Evolutionary conservation across 2,797 vertebrate species (phyloP), one percentile per base, ranked within the genome.

Genomic region (Tapirus indicus): DNA sequence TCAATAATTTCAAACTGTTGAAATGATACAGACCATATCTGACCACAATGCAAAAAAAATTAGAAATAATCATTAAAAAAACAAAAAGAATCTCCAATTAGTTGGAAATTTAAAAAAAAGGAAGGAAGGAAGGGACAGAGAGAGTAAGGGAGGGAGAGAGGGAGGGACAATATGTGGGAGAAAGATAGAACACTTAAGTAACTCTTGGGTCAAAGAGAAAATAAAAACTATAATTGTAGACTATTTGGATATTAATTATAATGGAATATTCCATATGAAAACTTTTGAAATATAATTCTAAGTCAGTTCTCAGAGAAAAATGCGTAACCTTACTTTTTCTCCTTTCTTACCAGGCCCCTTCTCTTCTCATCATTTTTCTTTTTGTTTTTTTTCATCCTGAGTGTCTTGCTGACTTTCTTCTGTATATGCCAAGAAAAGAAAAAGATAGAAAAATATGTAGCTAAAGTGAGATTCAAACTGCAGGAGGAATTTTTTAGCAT

Each of bases 11-110:
- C 52, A 91, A 82, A 80, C 35, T 52, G 23, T 68, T 85, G 49
- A 80, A 82, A 44, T 74, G 29, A 49, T 68, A 74, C 11, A 75
- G 38, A 49, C 35, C 38, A 82, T 35, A 29, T 88, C 18, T 74
- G 62, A 84, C 38, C n/a, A 62, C 44, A 75, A n/a, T 75, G 2
- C 6, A 80, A 78, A 66, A 85, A 88, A 82, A 79, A 77, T 32
- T 64, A 79, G 44, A 91, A 72, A 64, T 78, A 95, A 56, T 92
- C 52, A 41, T 75, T 68, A 60, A 88, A 83, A 79, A 92, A 27
- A 64, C 35, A 78, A 38, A 79, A 74, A 58, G 5, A 88, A 58
- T 94, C 35, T 75, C 21, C 17, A 77, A 25, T 56, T 86, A 74
- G 3, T 69, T 69, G 25, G 41, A 85, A 90, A 75, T 75, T 38